phyloP scores from a whole-genome alignment of 2,797 vertebrate genomes.

The Chloroceryle inda region DNA sequence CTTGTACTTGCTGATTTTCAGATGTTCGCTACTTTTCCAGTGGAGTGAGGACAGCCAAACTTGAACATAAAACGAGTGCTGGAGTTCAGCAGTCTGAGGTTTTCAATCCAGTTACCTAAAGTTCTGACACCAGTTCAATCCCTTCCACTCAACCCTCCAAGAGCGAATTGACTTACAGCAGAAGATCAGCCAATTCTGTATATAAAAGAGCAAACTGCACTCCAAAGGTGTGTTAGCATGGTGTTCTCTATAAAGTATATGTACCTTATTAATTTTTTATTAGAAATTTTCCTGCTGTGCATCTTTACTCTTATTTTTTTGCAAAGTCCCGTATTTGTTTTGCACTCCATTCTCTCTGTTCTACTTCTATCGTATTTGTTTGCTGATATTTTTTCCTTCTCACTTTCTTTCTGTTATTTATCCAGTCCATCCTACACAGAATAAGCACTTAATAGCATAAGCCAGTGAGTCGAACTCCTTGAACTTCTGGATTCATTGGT shows the following conservation, averaged over 20 bases:
- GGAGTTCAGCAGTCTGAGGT: not conserved
- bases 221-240: constrained; percentile 18
- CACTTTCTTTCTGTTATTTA: constrained; percentile 38
- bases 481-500: constrained; percentile 16
- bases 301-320: constrained; percentile 41
- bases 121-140: not conserved
- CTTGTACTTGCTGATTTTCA: not conserved
- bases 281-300: constrained; percentile 48
- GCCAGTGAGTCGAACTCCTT: constrained; percentile 18
- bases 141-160: not conserved
- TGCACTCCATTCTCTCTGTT: constrained; percentile 4
- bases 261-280: constrained; percentile 69
- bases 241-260: constrained; percentile 62
- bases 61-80: not conserved
- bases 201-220: constrained; percentile 20
- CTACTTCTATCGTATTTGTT: constrained; percentile 24
- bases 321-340: constrained; percentile 42
- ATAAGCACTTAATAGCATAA: not conserved
- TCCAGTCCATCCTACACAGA: not conserved
- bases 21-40: not conserved
- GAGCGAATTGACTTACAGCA: not conserved
- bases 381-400: not conserved
- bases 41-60: not conserved
- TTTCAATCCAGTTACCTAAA: not conserved
- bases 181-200: not conserved